Evolutionary conservation across 2,113 vertebrate species (phyloP).

Genomic region (Paracanthobrama guichenoti): DNA sequence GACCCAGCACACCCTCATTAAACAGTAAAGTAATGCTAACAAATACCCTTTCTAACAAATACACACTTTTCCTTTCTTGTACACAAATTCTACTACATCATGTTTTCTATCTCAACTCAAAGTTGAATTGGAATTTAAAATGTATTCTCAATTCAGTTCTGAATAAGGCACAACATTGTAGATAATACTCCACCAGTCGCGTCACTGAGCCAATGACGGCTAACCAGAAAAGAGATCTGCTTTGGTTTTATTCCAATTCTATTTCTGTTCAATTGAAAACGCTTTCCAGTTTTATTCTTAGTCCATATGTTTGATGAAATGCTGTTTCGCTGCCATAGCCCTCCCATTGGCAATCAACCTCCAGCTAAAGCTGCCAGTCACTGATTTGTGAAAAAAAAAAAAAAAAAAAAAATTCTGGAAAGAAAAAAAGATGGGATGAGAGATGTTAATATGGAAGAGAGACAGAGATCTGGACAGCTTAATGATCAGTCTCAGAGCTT

Average conservation of each 20-base stretch:
- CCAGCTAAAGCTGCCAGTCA: slow-evolving; percentile 13
- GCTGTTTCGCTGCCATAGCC: not conserved
- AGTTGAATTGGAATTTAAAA: not conserved
- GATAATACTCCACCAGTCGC: not conserved
- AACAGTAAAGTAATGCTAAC: not conserved
- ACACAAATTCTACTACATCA: not conserved
- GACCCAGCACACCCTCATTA: not conserved
- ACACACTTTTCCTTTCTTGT: not conserved
- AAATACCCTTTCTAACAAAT: too few relatives aligned
- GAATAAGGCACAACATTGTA: not conserved
- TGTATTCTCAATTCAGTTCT: not conserved
- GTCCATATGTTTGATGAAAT: slow-evolving; percentile 20
- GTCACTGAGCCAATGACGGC: not conserved
- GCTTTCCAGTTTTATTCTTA: slow-evolving; percentile 12
- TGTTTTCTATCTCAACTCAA: not conserved
- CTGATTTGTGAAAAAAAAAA: slow-evolving; percentile 5
- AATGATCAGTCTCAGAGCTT: slow-evolving; percentile 41
- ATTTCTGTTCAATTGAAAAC: not conserved
- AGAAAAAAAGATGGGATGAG: not conserved
- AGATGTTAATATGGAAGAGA: slow-evolving; percentile 2
- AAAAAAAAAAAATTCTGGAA: slow-evolving; percentile 1
- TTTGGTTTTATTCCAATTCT: slow-evolving; percentile 11
- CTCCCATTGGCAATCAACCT: slow-evolving; percentile 25
- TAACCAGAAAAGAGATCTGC: not conserved
- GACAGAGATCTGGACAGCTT: slow-evolving; percentile 40